These are phyloP conservation scores for Arvicanthis niloticus DNA, from an alignment of 2,113 vertebrate species.

Conservation along the genomic window DNA sequence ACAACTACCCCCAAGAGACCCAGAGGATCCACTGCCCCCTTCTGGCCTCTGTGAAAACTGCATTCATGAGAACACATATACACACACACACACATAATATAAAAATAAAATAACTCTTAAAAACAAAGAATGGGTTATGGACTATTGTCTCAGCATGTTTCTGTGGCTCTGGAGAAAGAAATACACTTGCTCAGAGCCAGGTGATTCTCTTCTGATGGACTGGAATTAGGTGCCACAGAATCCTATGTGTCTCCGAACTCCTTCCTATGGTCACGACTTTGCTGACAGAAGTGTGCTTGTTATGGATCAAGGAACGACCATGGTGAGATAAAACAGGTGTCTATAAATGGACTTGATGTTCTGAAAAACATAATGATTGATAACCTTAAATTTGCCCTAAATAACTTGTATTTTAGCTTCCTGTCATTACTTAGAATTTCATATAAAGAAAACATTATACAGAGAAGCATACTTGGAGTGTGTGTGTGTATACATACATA, in stretches of 20 bases:
- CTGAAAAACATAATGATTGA: conserved; percentile 6
- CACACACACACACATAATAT: no score
- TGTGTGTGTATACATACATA: neutral
- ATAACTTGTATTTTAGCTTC: conserved; percentile 29
- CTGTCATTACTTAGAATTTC: conserved; percentile 30
- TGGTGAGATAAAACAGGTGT: neutral
- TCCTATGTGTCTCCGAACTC: neutral
- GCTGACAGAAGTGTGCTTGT: conserved; percentile 6
- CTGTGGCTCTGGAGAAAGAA: neutral
- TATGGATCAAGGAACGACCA: neutral
- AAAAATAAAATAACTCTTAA: neutral
- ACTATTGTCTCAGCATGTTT: neutral
- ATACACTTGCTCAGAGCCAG: neutral
- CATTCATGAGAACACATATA: neutral
- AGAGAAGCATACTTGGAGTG: neutral
- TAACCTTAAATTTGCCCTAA: conserved; percentile 52
- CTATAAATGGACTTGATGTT: conserved; percentile 10
- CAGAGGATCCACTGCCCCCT: neutral
- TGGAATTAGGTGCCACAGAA: neutral
- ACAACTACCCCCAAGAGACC: neutral
- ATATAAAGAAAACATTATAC: conserved; percentile 27
- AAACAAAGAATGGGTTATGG: neutral
- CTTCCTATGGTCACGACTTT: neutral
- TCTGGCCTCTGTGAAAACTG: neutral
- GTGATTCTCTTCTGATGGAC: neutral